Conservation (phyloP, 2,888 invertebrate genomes). For the Aphodius granarius region DNA sequence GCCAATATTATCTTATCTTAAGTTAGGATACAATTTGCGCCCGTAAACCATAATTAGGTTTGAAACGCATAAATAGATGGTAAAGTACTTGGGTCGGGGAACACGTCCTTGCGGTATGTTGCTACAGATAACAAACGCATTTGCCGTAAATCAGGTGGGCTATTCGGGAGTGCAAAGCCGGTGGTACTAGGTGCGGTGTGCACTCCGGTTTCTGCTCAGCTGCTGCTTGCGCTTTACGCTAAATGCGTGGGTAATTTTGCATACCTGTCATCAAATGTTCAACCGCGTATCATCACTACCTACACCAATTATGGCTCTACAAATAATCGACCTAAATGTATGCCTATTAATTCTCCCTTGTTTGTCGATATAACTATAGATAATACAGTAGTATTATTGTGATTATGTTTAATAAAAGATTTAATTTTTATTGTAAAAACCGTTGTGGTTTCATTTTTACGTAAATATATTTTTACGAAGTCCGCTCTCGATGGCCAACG, state of each 20-base stretch:
- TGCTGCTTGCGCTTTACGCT: not conserved
- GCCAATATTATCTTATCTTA: not conserved
- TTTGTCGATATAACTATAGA: not conserved
- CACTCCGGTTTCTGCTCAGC: not conserved
- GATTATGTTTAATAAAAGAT: too few relatives aligned
- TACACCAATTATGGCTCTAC: constrained; percentile 8
- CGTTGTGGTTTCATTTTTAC: too few relatives aligned
- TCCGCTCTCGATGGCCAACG: too few relatives aligned
- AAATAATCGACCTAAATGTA: constrained; percentile 3
- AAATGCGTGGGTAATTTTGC: constrained; percentile 12
- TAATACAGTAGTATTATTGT: too few relatives aligned
- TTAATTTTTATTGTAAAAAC: too few relatives aligned
- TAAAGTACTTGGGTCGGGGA: not conserved
- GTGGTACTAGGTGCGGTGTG: not conserved
- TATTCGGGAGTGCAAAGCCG: not conserved
- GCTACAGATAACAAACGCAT: constrained; percentile 7
- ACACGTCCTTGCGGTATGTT: not conserved
- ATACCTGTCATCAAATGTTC: constrained; percentile 13
- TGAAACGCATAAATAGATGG: not conserved
- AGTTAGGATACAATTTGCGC: not conserved
- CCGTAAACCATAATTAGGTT: not conserved
- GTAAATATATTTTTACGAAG: too few relatives aligned
- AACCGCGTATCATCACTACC: not conserved
- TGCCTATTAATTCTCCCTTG: not conserved
- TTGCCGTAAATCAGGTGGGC: not conserved